Percentiles rank a stretch among this genome's conserved stretches.
Evolutionary conservation across 2,113 vertebrate genomes (phyloP).

Genomic region (Actenoides hombroni): DNA sequence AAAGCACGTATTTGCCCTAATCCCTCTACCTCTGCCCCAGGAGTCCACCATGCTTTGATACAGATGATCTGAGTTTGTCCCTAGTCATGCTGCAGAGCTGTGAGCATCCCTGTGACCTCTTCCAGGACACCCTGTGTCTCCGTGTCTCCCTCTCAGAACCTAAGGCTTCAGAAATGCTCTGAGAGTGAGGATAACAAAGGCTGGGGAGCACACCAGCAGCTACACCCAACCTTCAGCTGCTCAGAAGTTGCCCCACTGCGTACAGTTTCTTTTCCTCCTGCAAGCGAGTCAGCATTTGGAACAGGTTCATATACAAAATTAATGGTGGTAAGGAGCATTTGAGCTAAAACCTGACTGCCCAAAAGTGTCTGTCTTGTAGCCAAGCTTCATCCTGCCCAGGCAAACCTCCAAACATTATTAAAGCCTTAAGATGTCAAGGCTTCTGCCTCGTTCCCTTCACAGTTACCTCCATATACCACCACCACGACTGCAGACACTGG

Average conservation of each 20-base stretch:
- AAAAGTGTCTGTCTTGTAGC: not conserved
- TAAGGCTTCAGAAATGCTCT: not conserved
- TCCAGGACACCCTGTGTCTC: not conserved
- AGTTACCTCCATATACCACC: not conserved
- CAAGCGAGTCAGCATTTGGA: not conserved
- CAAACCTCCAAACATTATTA: constrained; percentile 18
- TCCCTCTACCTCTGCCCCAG: not conserved
- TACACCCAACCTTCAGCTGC: not conserved
- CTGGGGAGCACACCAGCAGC: not conserved
- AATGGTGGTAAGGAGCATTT: not conserved
- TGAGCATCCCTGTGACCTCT: not conserved
- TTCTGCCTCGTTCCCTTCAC: not conserved
- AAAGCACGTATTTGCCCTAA: not conserved
- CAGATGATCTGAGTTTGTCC: not conserved
- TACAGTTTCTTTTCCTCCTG: accelerated
- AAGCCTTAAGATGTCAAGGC: constrained; percentile 33
- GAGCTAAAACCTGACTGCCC: not conserved
- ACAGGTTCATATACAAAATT: not conserved
- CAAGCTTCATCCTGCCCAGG: constrained; percentile 6
- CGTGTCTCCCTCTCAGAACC: accelerated
- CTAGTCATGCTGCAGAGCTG: not conserved
- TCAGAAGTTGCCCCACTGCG: not conserved
- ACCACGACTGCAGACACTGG: not conserved
- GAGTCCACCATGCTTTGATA: not conserved
- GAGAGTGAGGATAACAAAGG: not conserved